Conservation (phyloP, 2,888 invertebrate genomes). For the Tetramorium bicarinatum region DNA sequence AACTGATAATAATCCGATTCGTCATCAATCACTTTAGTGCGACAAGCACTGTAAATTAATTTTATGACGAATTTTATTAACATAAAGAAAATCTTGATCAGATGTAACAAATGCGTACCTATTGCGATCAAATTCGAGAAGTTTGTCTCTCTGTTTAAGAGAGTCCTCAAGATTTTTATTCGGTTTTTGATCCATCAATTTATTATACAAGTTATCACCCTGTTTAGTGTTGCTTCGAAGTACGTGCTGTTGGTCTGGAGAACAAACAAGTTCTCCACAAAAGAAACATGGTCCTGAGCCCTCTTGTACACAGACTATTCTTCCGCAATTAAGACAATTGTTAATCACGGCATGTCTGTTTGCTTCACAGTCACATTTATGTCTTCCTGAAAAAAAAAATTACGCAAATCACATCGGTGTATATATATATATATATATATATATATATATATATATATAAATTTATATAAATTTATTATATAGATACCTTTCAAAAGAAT, state of each 20-base stretch:
- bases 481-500: slow-evolving; percentile 86
- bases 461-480: background rate
- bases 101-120: slow-evolving; percentile 87
- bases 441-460: background rate
- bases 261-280: slow-evolving; percentile 95
- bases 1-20: slow-evolving; percentile 96
- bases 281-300: slow-evolving; percentile 98
- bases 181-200: slow-evolving; percentile 88
- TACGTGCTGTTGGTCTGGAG: slow-evolving; percentile 90
- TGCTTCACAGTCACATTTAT: slow-evolving; percentile 97
- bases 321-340: slow-evolving; percentile 97
- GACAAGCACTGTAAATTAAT: slow-evolving; percentile 88
- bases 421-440: background rate
- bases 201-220: slow-evolving; percentile 89
- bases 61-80: slow-evolving; percentile 25
- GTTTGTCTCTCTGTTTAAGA: slow-evolving; percentile 91
- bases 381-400: slow-evolving; percentile 86
- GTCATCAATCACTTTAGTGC: slow-evolving; percentile 95
- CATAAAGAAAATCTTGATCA: background rate
- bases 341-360: slow-evolving; percentile 95
- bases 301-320: slow-evolving; percentile 98
- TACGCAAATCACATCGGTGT: background rate
- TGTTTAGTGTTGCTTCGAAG: slow-evolving; percentile 90
- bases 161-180: slow-evolving; percentile 90
- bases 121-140: slow-evolving; percentile 94